Evolutionary conservation across 2,888 invertebrate genomes (phyloP).

Genomic region (Trachelus tabidus): DNA sequence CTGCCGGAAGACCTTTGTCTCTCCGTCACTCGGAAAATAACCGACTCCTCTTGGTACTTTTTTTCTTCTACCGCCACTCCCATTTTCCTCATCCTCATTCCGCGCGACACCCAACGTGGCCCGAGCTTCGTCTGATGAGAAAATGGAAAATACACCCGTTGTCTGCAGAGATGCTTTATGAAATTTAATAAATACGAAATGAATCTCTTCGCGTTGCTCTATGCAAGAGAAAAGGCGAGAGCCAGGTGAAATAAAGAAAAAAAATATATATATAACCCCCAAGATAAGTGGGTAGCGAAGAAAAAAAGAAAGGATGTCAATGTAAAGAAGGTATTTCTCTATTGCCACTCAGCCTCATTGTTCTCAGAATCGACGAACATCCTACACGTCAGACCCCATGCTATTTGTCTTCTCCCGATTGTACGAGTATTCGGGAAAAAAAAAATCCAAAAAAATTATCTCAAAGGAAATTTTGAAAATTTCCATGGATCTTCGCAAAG

Average conservation of each 20-base stretch:
- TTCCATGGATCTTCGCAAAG: background rate
- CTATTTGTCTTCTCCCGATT: background rate
- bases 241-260: background rate
- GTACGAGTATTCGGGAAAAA: background rate
- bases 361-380: background rate
- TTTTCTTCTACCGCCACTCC: background rate
- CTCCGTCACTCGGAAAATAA: background rate
- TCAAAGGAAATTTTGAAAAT: background rate
- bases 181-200: constrained; percentile 64
- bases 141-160: constrained; percentile 62
- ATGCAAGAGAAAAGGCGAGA: background rate
- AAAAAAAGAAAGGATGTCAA: background rate
- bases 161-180: constrained; percentile 48
- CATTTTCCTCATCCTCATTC: constrained; percentile 19
- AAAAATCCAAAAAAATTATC: background rate
- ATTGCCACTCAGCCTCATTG: background rate
- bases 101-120: constrained; percentile 21
- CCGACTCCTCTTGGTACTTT: background rate
- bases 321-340: background rate
- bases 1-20: background rate
- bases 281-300: background rate
- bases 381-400: background rate
- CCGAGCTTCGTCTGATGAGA: constrained; percentile 30
- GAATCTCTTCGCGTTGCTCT: constrained; percentile 45
- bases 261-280: background rate